Conservation (phyloP, 2,113 vertebrate genomes). For the Leptodactylus fuscus region DNA sequence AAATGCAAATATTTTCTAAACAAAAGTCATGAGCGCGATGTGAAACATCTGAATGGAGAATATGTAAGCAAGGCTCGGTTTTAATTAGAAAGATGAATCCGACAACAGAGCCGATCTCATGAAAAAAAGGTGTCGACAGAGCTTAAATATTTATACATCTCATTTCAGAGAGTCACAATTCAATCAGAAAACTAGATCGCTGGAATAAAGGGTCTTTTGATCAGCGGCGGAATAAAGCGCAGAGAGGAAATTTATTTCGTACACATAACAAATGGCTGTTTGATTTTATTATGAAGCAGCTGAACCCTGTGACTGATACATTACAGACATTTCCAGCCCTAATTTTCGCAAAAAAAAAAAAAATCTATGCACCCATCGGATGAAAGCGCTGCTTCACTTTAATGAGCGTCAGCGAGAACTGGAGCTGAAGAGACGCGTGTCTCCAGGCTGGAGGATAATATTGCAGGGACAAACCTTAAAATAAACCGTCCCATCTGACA, state of each 20-base stretch:
- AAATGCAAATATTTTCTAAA: too few relatives aligned
- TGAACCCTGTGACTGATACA: not conserved
- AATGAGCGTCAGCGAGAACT: not conserved
- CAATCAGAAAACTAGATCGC: not conserved
- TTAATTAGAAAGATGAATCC: not conserved
- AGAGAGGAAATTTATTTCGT: not conserved
- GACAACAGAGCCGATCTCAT: not conserved
- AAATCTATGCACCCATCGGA: not conserved
- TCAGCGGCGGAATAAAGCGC: not conserved
- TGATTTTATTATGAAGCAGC: not conserved
- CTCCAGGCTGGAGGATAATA: not conserved
- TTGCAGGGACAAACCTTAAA: not conserved
- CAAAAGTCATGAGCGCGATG: too few relatives aligned
- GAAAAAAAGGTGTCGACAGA: not conserved
- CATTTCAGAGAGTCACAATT: not conserved
- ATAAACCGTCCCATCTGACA: conserved; percentile 1
- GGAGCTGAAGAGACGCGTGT: not conserved
- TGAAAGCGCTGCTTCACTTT: not conserved
- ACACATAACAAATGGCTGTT: not conserved
- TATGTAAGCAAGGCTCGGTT: not conserved
- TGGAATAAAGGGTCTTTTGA: conserved; percentile 2
- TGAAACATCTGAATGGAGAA: too few relatives aligned
- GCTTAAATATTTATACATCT: too few relatives aligned
- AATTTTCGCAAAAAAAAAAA: not conserved
- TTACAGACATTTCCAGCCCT: not conserved